These are phyloP conservation scores for Pegoplata infirma DNA, from an alignment of 2,888 invertebrate genomes.

Conservation along the genomic window DNA sequence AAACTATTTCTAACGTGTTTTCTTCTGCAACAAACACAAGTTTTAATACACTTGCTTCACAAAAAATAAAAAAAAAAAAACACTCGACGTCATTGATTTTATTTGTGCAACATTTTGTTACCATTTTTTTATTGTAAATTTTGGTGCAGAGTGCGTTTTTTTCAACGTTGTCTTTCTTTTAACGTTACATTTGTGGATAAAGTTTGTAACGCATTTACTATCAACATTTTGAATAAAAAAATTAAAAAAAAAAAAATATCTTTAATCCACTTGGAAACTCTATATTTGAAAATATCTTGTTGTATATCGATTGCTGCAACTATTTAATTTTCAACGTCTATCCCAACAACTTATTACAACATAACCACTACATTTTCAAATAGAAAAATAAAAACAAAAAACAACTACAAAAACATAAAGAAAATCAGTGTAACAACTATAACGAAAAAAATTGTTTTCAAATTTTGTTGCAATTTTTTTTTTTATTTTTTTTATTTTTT, in stretches of 20 bases:
- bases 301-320: conserved; percentile 54
- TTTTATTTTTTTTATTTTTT: no score
- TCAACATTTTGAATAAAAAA: conserved; percentile 24
- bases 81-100: conserved; percentile 41
- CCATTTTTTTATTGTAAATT: conserved; percentile 30
- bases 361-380: conserved; percentile 46
- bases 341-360: conserved; percentile 47
- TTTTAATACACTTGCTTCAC: conserved; percentile 50
- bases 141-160: conserved; percentile 36
- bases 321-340: conserved; percentile 16
- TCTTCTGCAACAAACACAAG: neutral
- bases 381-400: conserved; percentile 33
- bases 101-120: conserved; percentile 49
- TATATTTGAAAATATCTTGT: conserved; percentile 45
- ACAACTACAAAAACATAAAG: conserved; percentile 43
- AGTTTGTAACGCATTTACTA: conserved; percentile 34
- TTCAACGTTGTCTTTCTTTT: neutral
- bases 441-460: conserved; percentile 26
- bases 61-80: no score
- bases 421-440: conserved; percentile 50
- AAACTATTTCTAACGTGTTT: conserved; percentile 32
- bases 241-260: neutral
- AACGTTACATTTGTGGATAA: neutral
- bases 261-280: conserved; percentile 41
- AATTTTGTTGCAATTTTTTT: conserved; percentile 17